Evolutionary conservation across 1,140 invertebrate genomes (phyloP), one percentile per base, ranked within the genome.

Genomic region (Leptopilina clavipes): DNA sequence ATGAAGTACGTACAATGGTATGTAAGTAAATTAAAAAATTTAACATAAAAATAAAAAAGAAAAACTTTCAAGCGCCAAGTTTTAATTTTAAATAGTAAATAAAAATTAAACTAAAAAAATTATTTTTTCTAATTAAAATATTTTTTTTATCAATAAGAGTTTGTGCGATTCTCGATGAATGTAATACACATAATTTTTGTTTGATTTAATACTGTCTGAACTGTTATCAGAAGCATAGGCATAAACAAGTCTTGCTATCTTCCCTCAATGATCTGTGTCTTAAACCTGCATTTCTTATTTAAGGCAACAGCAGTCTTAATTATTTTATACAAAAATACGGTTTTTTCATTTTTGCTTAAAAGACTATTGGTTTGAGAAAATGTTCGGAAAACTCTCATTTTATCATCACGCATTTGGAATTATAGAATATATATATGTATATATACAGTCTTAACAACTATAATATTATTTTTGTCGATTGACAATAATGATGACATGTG

Each of bases 241-340:
- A 45, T 18, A 54, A 70, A 70, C 65, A 65, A 71, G 54, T 76
- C 59, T 72, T 45, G 56, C 18, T 56, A 40, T 52, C 25, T 48
- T 74, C 19, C 19, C 70, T 22, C 73, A n/a, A 25, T 75, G 76
- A 48, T 76, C 48, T 54, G 74, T 73, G 71, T 75, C 72, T 70
- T 76, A 76, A 72, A 76, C 73, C 40, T 75, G 44, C 71, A 17
- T 72, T 75, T 81, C 44, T 76, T 71, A 77, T 79, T 72, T 76
- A 84, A 82, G 79, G 81, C 79, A 84, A 71, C 79, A 82, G 78
- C 81, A 84, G 83, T 81, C 81, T 82, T 81, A 84, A 75, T 71
- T 37, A 52, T 83, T 76, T 76, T 75, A 82, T 83, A 83, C 73
- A 83, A 83, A 83, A 83, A 83, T 82, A 83, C 79, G 76, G 73